phyloP scores from a whole-genome alignment of 2,797 vertebrate species.

The Kryptolebias ocellatus region DNA sequence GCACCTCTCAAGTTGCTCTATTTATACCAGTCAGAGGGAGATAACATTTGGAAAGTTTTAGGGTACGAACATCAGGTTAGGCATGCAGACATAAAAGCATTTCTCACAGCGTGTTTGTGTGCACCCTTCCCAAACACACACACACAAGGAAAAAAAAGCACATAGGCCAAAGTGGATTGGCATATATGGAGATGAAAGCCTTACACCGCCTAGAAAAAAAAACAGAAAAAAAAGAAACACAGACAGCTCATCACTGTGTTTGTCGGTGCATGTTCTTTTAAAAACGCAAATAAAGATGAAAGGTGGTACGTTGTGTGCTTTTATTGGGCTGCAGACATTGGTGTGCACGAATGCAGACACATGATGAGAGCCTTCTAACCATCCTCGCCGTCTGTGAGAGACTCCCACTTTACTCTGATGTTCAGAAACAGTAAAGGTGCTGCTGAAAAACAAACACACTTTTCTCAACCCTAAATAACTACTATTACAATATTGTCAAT shows the following conservation, averaged over 20 bases:
- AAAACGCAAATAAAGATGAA: conserved; percentile 59
- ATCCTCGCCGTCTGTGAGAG: background rate
- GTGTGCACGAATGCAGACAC: background rate
- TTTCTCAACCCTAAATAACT: background rate
- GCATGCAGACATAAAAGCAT: conserved; percentile 50
- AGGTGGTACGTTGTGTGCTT: conserved; percentile 36
- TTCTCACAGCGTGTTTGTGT: conserved; percentile 19
- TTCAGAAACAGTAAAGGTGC: background rate
- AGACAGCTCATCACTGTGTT: conserved; percentile 34
- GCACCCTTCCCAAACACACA: conserved; percentile 14
- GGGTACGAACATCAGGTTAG: conserved; percentile 38
- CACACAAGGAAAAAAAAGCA: conserved; percentile 11
- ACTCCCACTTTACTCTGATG: background rate
- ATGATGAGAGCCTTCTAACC: conserved; percentile 7
- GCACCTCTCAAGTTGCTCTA: conserved; percentile 44
- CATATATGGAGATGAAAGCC: conserved; percentile 64
- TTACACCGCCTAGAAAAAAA: conserved; percentile 16
- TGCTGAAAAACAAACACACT: background rate
- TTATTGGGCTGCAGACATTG: conserved; percentile 17
- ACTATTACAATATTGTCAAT: background rate
- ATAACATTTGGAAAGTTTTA: conserved; percentile 44
- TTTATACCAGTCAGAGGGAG: conserved; percentile 35
- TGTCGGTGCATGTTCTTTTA: conserved; percentile 31
- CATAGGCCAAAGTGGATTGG: conserved; percentile 55
- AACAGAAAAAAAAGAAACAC: conserved; percentile 3